Percentiles rank a stretch among this genome's conserved stretches.
Evolutionary conservation across 2,797 vertebrate genomes (phyloP).

Genomic region (Euphonia xanthogaster): DNA sequence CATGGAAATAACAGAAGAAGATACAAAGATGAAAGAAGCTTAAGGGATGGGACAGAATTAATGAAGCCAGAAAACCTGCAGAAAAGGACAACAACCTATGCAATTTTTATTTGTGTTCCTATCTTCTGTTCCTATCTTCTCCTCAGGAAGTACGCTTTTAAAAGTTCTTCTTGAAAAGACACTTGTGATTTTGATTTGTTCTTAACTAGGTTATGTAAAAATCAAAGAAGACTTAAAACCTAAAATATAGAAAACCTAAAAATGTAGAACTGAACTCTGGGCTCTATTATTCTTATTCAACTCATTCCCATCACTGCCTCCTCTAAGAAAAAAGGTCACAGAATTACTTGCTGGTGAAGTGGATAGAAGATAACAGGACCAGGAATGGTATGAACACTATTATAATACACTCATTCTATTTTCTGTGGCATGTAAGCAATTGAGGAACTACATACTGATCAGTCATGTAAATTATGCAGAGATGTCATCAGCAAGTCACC

Average conservation of each 20-base stretch:
- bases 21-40: background rate
- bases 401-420: background rate
- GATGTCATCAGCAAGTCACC: background rate
- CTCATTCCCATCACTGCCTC: background rate
- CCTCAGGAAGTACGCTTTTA: background rate
- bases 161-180: background rate
- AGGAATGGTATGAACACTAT: background rate
- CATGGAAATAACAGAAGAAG: background rate
- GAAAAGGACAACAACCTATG: background rate
- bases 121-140: background rate
- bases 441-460: background rate
- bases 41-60: background rate
- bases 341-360: background rate
- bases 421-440: background rate
- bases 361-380: background rate
- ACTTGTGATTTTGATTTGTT: background rate
- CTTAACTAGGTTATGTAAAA: background rate
- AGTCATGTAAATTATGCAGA: background rate
- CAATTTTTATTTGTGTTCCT: background rate
- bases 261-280: background rate
- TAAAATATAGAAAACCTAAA: background rate
- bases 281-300: background rate
- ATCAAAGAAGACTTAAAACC: background rate
- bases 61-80: background rate
- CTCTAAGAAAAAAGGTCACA: background rate